Evolutionary conservation across 2,797 vertebrate species (phyloP).

Genomic region (Spondyliosoma cantharus): DNA sequence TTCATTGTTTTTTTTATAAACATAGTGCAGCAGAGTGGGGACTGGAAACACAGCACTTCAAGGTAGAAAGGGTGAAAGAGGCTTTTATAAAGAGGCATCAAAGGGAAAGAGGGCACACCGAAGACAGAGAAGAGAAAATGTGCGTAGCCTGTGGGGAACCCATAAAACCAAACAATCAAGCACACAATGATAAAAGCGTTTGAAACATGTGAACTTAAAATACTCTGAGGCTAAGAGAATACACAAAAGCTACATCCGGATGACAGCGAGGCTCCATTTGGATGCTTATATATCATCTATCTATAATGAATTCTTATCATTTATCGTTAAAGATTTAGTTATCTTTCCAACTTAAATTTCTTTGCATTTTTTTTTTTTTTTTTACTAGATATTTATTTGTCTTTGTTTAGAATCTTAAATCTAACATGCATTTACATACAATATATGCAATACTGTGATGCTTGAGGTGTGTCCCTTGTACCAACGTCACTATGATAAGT

Average conservation of each 20-base stretch:
- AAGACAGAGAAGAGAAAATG: constrained; percentile 51
- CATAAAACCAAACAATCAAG: constrained; percentile 63
- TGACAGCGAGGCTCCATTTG: constrained; percentile 13
- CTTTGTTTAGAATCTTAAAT: constrained; percentile 38
- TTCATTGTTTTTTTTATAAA: constrained; percentile 41
- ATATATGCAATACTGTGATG: constrained; percentile 20
- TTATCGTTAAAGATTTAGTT: neutral
- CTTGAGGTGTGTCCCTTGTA: constrained; percentile 14
- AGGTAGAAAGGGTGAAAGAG: constrained; percentile 50
- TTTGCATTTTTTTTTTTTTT: neutral
- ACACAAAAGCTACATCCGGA: constrained; percentile 22
- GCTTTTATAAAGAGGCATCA: constrained; percentile 64
- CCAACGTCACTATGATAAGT: neutral
- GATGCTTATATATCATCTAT: constrained; percentile 20
- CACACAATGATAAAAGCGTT: constrained; percentile 43
- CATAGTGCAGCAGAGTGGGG: constrained; percentile 27
- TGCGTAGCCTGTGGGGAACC: constrained; percentile 48
- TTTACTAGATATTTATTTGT: neutral
- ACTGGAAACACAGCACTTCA: constrained; percentile 50
- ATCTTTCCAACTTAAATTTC: constrained; percentile 11
- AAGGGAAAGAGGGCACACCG: constrained; percentile 55
- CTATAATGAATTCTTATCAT: constrained; percentile 3
- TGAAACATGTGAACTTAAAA: constrained; percentile 58
- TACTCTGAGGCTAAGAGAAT: constrained; percentile 49
- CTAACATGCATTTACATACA: constrained; percentile 41